Evolutionary conservation across 2,888 invertebrate genomes (phyloP).

Genomic region (Tricholauxania praeusta): DNA sequence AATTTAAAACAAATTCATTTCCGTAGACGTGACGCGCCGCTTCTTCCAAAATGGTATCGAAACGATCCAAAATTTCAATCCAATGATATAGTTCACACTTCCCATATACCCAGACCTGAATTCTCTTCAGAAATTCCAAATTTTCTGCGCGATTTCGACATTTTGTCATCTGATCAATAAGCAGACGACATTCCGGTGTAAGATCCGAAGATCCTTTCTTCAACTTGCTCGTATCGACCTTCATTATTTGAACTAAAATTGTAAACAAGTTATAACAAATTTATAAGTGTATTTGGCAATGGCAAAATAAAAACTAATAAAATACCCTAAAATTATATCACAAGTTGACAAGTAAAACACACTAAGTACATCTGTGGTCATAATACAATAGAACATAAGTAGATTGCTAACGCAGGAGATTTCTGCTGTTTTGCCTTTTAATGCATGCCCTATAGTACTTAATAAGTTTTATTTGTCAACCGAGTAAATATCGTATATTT

Average conservation of each 20-base stretch:
- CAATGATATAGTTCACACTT: slow-evolving; percentile 90
- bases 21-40: slow-evolving; percentile 70
- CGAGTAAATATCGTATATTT: no score
- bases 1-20: slow-evolving; percentile 71
- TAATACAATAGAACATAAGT: no score
- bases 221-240: slow-evolving; percentile 83
- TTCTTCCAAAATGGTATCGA: slow-evolving; percentile 80
- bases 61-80: slow-evolving; percentile 85
- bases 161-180: slow-evolving; percentile 79
- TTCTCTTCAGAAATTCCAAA: slow-evolving; percentile 75
- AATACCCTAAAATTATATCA: background rate
- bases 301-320: no score
- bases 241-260: slow-evolving; percentile 71
- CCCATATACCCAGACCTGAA: slow-evolving; percentile 86
- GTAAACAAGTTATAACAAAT: background rate
- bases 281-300: background rate
- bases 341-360: background rate
- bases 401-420: no score
- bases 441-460: no score
- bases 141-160: slow-evolving; percentile 76
- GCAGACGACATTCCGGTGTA: slow-evolving; percentile 80
- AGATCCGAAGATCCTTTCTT: slow-evolving; percentile 88
- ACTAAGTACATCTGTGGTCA: no score
- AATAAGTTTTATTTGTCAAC: no score
- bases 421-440: no score